Evolutionary conservation across 2,113 vertebrate species (phyloP).

Genomic region (Embiotoca jacksoni): DNA sequence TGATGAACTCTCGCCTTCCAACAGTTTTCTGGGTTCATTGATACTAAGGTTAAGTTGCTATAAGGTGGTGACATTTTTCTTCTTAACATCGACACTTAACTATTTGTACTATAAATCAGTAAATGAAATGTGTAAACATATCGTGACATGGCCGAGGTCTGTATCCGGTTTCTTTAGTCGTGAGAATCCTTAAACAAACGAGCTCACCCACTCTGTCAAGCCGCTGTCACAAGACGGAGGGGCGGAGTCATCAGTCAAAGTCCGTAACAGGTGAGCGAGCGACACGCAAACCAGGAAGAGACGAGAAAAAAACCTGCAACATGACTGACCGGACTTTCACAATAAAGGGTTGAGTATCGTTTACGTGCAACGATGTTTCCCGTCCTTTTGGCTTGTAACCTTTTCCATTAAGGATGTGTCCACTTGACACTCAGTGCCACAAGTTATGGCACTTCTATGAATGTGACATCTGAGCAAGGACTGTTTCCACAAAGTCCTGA

Average conservation of each 20-base stretch:
- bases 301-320: neutral
- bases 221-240: slow-evolving; percentile 80
- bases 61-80: too few species aligned
- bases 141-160: slow-evolving; percentile 16
- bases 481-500: too few species aligned
- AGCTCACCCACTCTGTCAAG: slow-evolving; percentile 74
- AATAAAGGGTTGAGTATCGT: slow-evolving; percentile 32
- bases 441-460: too few species aligned
- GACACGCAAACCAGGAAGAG: slow-evolving; percentile 7
- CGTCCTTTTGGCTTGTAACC: too few species aligned
- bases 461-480: too few species aligned
- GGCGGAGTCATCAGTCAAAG: slow-evolving; percentile 66
- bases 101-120: too few species aligned
- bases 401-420: too few species aligned
- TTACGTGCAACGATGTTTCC: too few species aligned
- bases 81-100: too few species aligned
- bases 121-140: neutral
- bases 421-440: too few species aligned
- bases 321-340: slow-evolving; percentile 18
- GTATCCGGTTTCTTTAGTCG: slow-evolving; percentile 80
- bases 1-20: neutral
- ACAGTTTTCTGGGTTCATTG: neutral
- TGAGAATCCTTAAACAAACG: slow-evolving; percentile 75
- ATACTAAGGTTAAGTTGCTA: neutral
- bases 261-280: slow-evolving; percentile 63